Evolutionary conservation across 2,888 invertebrate genomes (phyloP).

Genomic region (Cremastobaeus sp.): DNA sequence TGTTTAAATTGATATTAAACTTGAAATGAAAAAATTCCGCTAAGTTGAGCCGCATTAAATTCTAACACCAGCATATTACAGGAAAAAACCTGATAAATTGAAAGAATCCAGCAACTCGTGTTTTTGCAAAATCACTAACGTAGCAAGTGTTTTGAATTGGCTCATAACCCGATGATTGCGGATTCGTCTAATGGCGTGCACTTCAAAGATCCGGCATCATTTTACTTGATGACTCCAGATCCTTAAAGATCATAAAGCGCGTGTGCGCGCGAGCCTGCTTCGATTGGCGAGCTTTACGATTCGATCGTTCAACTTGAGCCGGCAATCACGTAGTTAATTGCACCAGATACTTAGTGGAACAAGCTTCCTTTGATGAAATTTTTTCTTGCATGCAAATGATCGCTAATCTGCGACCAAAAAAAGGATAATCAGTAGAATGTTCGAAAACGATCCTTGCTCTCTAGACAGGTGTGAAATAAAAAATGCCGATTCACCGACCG

Average conservation of each 20-base stretch:
- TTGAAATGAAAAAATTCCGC: no score
- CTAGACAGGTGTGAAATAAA: conserved; percentile 41
- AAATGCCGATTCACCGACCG: conserved; percentile 12
- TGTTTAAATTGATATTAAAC: no score
- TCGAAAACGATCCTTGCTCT: conserved; percentile 12
- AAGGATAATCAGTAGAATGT: conserved; percentile 20
- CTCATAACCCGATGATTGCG: conserved; percentile 21
- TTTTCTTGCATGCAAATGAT: conserved; percentile 45
- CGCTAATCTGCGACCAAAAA: conserved; percentile 37
- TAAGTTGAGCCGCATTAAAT: no score
- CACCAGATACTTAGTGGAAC: conserved; percentile 26
- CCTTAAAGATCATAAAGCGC: conserved; percentile 32
- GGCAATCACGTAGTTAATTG: conserved; percentile 46
- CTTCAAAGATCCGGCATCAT: conserved; percentile 24
- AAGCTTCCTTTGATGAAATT: conserved; percentile 25
- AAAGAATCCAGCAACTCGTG: no score
- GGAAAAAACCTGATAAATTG: no score
- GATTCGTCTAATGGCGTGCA: conserved; percentile 17
- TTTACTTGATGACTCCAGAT: conserved; percentile 13
- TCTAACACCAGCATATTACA: no score
- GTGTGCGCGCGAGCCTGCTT: conserved; percentile 35
- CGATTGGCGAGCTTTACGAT: conserved; percentile 45
- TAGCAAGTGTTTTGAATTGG: conserved; percentile 40
- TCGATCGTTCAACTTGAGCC: conserved; percentile 45
- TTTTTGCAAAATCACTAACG: conserved; percentile 25